Evolutionary conservation across 2,888 invertebrate species (phyloP).

Genomic region (Chrysotoxum bicinctum): DNA sequence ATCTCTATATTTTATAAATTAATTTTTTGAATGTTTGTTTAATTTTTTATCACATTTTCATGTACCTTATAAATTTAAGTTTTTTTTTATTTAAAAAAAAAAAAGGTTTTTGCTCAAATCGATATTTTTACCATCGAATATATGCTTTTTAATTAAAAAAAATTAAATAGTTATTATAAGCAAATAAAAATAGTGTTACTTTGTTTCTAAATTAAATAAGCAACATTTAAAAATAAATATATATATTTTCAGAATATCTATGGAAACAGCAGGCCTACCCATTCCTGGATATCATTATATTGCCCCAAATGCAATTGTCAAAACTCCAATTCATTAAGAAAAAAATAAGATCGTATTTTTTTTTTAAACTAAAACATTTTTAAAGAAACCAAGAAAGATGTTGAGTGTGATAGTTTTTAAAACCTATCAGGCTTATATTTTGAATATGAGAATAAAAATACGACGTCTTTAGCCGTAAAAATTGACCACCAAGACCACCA

Average conservation of each 20-base stretch:
- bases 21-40: conserved; percentile 45
- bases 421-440: conserved; percentile 27
- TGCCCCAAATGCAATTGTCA: conserved; percentile 95
- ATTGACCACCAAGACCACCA: conserved; percentile 64
- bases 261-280: conserved; percentile 96
- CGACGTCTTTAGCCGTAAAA: conserved; percentile 47
- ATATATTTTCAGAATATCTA: conserved; percentile 90
- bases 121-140: conserved; percentile 63
- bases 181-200: neutral
- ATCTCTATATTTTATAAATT: neutral
- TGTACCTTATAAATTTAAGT: conserved; percentile 11
- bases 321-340: conserved; percentile 93
- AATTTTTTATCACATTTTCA: conserved; percentile 21
- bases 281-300: conserved; percentile 96
- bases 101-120: conserved; percentile 52
- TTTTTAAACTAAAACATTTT: conserved; percentile 30
- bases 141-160: conserved; percentile 46
- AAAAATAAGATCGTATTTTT: conserved; percentile 26
- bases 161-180: conserved; percentile 6
- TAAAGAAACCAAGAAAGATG: conserved; percentile 38
- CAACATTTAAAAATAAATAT: conserved; percentile 11
- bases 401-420: conserved; percentile 31
- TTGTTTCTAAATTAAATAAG: conserved; percentile 26
- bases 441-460: conserved; percentile 12
- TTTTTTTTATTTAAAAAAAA: conserved; percentile 18